phyloP scores from a whole-genome alignment of 2,888 invertebrate genomes.

The Pteria penguin region DNA sequence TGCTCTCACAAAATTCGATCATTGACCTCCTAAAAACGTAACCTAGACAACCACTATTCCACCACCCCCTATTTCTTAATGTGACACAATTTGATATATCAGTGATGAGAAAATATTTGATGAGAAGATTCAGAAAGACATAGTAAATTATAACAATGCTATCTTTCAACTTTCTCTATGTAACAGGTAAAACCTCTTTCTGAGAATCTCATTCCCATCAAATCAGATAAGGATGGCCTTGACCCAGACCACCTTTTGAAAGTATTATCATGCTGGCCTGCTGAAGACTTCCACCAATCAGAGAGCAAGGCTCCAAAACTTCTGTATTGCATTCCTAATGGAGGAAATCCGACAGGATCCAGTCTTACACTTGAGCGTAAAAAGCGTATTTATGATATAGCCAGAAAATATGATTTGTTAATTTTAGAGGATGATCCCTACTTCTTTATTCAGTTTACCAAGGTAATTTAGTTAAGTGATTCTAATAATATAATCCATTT shows the following conservation, averaged over 20 bases:
- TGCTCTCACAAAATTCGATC: too few species aligned
- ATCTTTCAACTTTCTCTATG: background rate
- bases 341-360: slow-evolving; percentile 88
- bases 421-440: slow-evolving; percentile 92
- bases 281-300: slow-evolving; percentile 80
- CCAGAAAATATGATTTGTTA: slow-evolving; percentile 88
- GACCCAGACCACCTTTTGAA: slow-evolving; percentile 84
- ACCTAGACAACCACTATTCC: too few species aligned
- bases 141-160: background rate
- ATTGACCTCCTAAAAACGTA: too few species aligned
- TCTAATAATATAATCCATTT: too few species aligned
- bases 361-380: slow-evolving; percentile 85
- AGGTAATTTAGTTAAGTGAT: too few species aligned
- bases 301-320: slow-evolving; percentile 85
- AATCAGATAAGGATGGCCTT: slow-evolving; percentile 87
- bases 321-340: slow-evolving; percentile 88
- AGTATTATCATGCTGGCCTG: slow-evolving; percentile 81
- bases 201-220: slow-evolving; percentile 85
- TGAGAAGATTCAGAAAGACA: too few species aligned
- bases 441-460: slow-evolving; percentile 86
- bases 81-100: too few species aligned
- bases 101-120: too few species aligned
- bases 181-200: slow-evolving; percentile 86
- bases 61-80: too few species aligned
- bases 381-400: slow-evolving; percentile 86